Percentiles rank a stretch among this genome's conserved stretches.
phyloP scores from a whole-genome alignment of 1,140 invertebrate species.

The Trichogramma pretiosum region DNA sequence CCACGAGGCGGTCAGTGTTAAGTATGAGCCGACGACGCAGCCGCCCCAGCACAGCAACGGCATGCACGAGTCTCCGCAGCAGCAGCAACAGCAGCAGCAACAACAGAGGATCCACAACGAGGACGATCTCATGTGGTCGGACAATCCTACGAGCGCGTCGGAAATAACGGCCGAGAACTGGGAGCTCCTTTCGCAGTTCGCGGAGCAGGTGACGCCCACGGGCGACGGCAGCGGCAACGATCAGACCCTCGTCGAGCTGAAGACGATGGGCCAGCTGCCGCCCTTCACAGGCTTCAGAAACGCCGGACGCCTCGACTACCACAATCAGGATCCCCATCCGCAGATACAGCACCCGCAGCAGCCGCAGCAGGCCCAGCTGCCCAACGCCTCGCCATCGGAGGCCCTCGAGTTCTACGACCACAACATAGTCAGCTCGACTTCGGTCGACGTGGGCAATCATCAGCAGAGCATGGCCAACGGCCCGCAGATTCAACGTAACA shows the following conservation, averaged over 20 bases:
- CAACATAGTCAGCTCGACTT: slow-evolving; percentile 56
- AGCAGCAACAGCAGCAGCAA: slow-evolving; percentile 20
- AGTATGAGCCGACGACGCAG: too few relatives aligned
- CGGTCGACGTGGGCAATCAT: too few relatives aligned
- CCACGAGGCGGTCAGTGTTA: too few relatives aligned
- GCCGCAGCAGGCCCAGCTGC: slow-evolving; percentile 14
- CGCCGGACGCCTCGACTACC: slow-evolving; percentile 14
- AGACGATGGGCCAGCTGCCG: slow-evolving; percentile 1
- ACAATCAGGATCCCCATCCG: slow-evolving; percentile 10
- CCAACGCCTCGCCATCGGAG: slow-evolving; percentile 43
- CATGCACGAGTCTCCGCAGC: too few relatives aligned
- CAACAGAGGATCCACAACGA: slow-evolving; percentile 16
- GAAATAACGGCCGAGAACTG: too few relatives aligned
- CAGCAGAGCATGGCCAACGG: too few relatives aligned
- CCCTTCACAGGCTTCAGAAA: neutral
- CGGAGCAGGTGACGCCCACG: too few relatives aligned
- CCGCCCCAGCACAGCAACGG: too few relatives aligned
- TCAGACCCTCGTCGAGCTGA: too few relatives aligned
- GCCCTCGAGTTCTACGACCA: slow-evolving; percentile 47
- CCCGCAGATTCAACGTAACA: slow-evolving; percentile 52
- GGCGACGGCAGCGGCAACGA: too few relatives aligned
- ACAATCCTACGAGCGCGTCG: too few relatives aligned
- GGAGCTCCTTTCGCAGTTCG: too few relatives aligned
- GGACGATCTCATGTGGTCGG: slow-evolving; percentile 25
- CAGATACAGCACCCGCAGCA: slow-evolving; percentile 16